Evolutionary conservation across 2,113 vertebrate genomes (phyloP).

Genomic region (Nothocercus julius): DNA sequence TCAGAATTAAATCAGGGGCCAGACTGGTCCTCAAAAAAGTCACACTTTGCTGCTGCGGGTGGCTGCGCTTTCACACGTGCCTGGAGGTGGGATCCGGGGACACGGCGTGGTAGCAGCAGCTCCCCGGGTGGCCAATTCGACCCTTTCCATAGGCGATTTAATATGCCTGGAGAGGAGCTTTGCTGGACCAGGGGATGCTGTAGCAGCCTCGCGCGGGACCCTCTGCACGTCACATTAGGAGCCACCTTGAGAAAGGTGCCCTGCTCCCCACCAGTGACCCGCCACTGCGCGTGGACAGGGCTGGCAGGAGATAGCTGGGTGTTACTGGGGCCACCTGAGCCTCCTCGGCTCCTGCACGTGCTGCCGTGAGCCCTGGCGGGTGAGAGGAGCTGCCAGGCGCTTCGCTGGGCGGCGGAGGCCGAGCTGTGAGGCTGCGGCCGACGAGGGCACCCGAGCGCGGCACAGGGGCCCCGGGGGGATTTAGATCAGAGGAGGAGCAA

Average conservation of each 20-base stretch:
- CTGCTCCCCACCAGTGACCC: rapidly evolving
- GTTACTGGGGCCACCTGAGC: neutral
- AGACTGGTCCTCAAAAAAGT: rapidly evolving
- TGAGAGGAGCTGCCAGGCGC: neutral
- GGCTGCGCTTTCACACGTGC: rapidly evolving
- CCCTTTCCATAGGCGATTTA: no score
- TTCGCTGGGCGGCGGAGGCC: rapidly evolving
- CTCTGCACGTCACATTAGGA: rapidly evolving
- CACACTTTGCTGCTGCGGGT: rapidly evolving
- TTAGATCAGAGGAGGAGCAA: rapidly evolving
- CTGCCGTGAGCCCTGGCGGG: rapidly evolving
- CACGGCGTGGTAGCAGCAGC: no score
- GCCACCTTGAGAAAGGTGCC: rapidly evolving
- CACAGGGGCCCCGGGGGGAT: rapidly evolving
- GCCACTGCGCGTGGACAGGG: rapidly evolving
- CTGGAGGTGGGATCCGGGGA: neutral
- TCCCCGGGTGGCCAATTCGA: no score
- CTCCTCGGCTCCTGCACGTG: neutral
- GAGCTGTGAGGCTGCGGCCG: rapidly evolving
- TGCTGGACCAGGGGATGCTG: neutral
- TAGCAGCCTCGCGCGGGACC: neutral
- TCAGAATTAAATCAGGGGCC: neutral
- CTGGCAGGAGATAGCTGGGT: neutral
- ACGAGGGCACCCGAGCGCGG: no score
- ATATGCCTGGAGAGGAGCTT: neutral